phyloP scores from a whole-genome alignment of 37 sponge, comb jelly and placozoan species.

The Halisarca cf. caerulea region DNA sequence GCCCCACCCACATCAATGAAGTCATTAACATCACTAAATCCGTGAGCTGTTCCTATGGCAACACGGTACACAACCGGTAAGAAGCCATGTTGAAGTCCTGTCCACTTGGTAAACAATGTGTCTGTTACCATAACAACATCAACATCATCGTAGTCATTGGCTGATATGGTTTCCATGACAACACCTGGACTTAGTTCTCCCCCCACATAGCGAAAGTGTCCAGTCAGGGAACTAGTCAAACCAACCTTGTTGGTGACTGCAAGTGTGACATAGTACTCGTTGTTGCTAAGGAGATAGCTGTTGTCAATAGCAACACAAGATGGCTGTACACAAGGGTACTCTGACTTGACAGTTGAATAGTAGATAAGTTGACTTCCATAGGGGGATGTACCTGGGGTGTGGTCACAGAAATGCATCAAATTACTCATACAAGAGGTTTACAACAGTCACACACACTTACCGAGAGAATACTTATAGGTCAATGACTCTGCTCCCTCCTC shows the following conservation, averaged over 20 bases:
- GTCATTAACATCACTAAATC: slow-evolving; percentile 27
- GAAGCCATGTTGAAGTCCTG: slow-evolving; percentile 26
- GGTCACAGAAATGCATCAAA: background rate
- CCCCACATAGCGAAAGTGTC: background rate
- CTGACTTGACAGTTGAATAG: background rate
- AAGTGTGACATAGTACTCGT: slow-evolving; percentile 51
- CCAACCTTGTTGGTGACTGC: slow-evolving; percentile 47
- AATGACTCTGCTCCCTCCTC: slow-evolving; percentile 18
- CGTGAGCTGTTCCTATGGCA: slow-evolving; percentile 47
- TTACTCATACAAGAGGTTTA: too few species aligned
- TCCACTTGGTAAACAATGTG: slow-evolving; percentile 28
- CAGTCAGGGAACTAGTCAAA: background rate
- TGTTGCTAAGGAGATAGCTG: slow-evolving; percentile 27
- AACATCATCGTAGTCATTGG: slow-evolving; percentile 17
- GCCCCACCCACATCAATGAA: slow-evolving; percentile 14
- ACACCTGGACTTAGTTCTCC: background rate
- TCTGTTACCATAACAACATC: slow-evolving; percentile 32
- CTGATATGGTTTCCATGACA: slow-evolving; percentile 42
- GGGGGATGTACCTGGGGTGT: slow-evolving; percentile 26
- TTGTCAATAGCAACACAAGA: slow-evolving; percentile 50
- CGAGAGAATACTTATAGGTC: slow-evolving; percentile 48
- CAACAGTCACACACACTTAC: slow-evolving; percentile 39
- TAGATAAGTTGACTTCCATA: slow-evolving; percentile 29
- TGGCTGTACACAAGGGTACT: slow-evolving; percentile 21
- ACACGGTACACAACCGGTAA: slow-evolving; percentile 32